Evolutionary conservation across 2,113 vertebrate genomes (phyloP), one percentile per base, ranked within the genome.

Genomic region (Xenopus borealis): DNA sequence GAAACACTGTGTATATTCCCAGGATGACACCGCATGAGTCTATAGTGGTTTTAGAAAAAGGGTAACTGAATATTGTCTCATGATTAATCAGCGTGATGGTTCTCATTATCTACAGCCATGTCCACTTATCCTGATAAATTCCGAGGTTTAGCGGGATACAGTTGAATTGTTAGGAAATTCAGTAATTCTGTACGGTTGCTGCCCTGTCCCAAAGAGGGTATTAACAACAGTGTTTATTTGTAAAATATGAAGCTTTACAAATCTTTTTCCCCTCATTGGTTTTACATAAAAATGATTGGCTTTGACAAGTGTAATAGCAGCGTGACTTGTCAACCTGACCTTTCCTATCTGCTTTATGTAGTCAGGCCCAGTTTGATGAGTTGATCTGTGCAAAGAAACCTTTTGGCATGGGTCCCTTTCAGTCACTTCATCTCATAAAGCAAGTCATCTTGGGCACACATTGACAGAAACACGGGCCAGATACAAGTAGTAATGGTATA

Each of bases 41-140:
- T 1, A 40, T 40, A 40, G 6, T 40, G 33, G 33, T 40, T 40
- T 40, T 6, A 7, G 33, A 40, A 40, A 40, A 40, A 40, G 33
- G 33, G 33, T 40, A 40, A 40, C 33, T 7, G 33, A 40, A 40
- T 6, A 40, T 40, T 40, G 5, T 9, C 33, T 40, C 12, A 12
- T n/a, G 61, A 72, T 72, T 72, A 52, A 72, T 72, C 59, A 63
- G 59, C 19, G 44, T 44, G 57, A 71, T 71, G 69, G 59, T 62
- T 59, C 45, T 62, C 57, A 71, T 62, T 58, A 72, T 62, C 70
- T 63, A 40, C 20, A 63, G 50, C 70, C 70, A 52, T 72, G 59
- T 63, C 59, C 61, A 53, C 59, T 63, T 63, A 72, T 18, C 46
- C 46, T 52, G 70, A 72, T 52, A 62, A 62, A 27, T 62, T 33